Percentiles rank a stretch among this genome's conserved stretches.
phyloP scores from a whole-genome alignment of 2,888 invertebrate species.

The Bombylius major region DNA sequence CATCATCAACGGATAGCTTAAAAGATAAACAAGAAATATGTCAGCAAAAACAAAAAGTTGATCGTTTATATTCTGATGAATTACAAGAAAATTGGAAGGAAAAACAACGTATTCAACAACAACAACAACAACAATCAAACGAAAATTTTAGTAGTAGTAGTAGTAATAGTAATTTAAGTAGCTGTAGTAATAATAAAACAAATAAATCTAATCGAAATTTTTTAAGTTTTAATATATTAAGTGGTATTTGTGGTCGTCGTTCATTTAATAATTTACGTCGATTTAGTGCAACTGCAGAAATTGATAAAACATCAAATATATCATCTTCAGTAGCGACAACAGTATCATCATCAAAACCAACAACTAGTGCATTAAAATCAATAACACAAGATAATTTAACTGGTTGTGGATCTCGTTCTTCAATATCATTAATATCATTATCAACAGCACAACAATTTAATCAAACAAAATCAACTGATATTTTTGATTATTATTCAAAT shows the following conservation, averaged over 20 bases:
- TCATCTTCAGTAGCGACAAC: constrained; percentile 2
- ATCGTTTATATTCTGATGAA: background rate
- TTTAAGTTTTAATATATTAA: constrained; percentile 17
- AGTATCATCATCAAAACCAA: constrained; percentile 6
- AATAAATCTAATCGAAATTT: constrained; percentile 12
- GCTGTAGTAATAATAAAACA: background rate
- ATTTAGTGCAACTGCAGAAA: constrained; percentile 2
- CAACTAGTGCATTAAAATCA: constrained; percentile 2
- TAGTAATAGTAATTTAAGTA: background rate
- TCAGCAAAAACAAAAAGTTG: background rate
- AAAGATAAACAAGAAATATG: background rate
- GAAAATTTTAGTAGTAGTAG: constrained; percentile 2
- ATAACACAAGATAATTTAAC: constrained; percentile 1
- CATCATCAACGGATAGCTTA: too few relatives aligned
- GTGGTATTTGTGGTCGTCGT: constrained; percentile 20
- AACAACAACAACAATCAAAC: constrained; percentile 2
- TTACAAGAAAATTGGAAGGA: background rate
- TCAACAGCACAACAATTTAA: constrained; percentile 4
- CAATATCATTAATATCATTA: constrained; percentile 6
- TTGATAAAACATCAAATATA: constrained; percentile 7
- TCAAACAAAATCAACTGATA: background rate
- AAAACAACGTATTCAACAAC: background rate
- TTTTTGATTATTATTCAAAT: constrained; percentile 5
- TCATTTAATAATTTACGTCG: constrained; percentile 14
- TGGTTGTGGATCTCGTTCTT: background rate